Conservation (phyloP, 2,888 invertebrate genomes). For the Acleris holmiana region DNA sequence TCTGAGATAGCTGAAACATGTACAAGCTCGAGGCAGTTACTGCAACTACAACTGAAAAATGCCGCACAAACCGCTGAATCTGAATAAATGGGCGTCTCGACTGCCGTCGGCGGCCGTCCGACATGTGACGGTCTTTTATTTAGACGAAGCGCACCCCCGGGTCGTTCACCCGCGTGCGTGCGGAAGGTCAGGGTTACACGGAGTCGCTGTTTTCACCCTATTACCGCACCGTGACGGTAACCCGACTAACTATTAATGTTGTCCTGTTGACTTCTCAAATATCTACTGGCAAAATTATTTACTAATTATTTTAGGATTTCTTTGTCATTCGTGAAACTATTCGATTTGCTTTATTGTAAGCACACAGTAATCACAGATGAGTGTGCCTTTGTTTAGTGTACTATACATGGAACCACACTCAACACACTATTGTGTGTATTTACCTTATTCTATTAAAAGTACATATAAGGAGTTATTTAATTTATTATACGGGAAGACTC, state of each 20-base stretch:
- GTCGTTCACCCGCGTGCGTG: conserved; percentile 66
- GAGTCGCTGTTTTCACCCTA: conserved; percentile 39
- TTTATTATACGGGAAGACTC: conserved; percentile 21
- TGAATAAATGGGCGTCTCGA: conserved; percentile 55
- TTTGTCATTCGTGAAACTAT: too few species aligned
- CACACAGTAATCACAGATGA: too few species aligned
- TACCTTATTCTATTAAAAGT: too few species aligned
- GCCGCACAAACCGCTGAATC: conserved; percentile 53
- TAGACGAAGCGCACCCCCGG: conserved; percentile 74
- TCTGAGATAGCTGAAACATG: too few species aligned
- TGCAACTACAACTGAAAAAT: conserved; percentile 27
- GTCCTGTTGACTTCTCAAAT: too few species aligned
- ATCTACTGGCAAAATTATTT: too few species aligned
- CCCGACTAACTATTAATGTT: too few species aligned
- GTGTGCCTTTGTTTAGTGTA: too few species aligned
- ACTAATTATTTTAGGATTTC: too few species aligned
- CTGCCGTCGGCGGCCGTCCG: conserved; percentile 57
- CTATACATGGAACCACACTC: too few species aligned
- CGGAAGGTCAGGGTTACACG: conserved; percentile 78
- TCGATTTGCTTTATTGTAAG: too few species aligned
- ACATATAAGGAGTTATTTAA: not conserved
- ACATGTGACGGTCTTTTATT: conserved; percentile 75
- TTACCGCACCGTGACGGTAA: conserved; percentile 38
- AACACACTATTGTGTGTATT: too few species aligned
- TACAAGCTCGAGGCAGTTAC: not conserved